Conservation (phyloP, 2,888 invertebrate species). For the Malthinus flaveolus region DNA sequence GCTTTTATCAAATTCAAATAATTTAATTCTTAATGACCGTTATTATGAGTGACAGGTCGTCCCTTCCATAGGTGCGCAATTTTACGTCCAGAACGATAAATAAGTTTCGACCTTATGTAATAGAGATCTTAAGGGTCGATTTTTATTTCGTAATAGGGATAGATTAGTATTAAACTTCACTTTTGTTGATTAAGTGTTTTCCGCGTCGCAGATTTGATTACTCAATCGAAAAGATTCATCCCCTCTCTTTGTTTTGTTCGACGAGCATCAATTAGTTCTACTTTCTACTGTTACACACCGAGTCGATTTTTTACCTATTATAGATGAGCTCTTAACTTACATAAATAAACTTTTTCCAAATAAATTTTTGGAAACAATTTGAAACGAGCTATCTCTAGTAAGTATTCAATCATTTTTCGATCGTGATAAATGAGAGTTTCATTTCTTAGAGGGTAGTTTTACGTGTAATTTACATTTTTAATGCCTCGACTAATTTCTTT, state of each 20-base stretch:
- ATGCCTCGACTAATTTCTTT: no score
- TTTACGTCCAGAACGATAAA: neutral
- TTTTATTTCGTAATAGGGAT: slow-evolving; percentile 4
- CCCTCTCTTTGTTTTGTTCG: slow-evolving; percentile 10
- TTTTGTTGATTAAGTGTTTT: slow-evolving; percentile 28
- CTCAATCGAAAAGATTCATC: slow-evolving; percentile 20
- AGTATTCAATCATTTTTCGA: no score
- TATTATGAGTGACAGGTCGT: slow-evolving; percentile 38
- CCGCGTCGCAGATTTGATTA: slow-evolving; percentile 18
- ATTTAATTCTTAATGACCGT: slow-evolving; percentile 39
- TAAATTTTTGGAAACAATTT: no score
- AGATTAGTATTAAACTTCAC: slow-evolving; percentile 25
- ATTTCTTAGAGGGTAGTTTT: no score
- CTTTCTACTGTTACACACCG: neutral
- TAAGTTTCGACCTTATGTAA: slow-evolving; percentile 13
- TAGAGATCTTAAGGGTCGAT: slow-evolving; percentile 4
- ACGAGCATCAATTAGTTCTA: slow-evolving; percentile 14
- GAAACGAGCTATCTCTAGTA: no score
- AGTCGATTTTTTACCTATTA: slow-evolving; percentile 24
- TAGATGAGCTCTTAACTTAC: no score
- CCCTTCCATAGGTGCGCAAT: slow-evolving; percentile 25
- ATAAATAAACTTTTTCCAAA: no score
- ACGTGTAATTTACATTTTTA: no score
- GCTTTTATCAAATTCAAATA: slow-evolving; percentile 42
- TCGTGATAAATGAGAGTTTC: no score